A percentile compares a stretch with the other conserved stretches of the same genome.
phyloP scores from a whole-genome alignment of 2,113 vertebrate species.

The Lamprotornis superbus region DNA sequence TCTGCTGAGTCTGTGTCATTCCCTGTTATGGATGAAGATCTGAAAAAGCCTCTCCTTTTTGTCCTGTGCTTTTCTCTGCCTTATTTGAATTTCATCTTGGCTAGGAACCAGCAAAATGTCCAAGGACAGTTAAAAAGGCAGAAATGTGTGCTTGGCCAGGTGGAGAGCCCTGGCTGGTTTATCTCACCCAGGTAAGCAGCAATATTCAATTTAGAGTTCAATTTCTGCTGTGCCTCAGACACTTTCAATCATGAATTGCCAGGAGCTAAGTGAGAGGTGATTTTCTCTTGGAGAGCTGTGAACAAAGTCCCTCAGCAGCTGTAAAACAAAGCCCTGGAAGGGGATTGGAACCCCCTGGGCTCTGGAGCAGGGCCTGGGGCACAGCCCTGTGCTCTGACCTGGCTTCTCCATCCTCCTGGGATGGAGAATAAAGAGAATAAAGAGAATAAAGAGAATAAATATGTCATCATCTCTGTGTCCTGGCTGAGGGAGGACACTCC shows the following conservation, averaged over 20 bases:
- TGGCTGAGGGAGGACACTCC: background rate
- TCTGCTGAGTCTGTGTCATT: background rate
- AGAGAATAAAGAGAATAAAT: background rate
- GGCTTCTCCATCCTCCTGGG: background rate
- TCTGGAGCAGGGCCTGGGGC: background rate
- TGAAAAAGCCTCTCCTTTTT: background rate
- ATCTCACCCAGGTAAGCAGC: background rate
- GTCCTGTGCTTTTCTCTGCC: background rate
- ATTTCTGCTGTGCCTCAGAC: background rate
- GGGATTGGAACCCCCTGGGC: background rate
- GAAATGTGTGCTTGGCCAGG: background rate
- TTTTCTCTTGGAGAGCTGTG: background rate
- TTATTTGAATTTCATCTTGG: background rate
- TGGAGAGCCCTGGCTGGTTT: background rate
- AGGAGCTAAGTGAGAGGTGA: background rate
- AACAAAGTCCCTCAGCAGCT: background rate
- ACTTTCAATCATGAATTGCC: background rate
- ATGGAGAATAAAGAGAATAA: background rate
- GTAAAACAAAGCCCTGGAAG: background rate
- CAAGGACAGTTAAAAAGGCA: background rate
- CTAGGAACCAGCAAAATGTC: background rate
- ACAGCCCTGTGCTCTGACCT: background rate
- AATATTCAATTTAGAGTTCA: background rate
- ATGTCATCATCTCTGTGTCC: background rate
- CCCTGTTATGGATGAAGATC: background rate